These are phyloP conservation scores for Triops longicaudatus DNA, from an alignment of 1,140 invertebrate species.

Conservation along the genomic window DNA sequence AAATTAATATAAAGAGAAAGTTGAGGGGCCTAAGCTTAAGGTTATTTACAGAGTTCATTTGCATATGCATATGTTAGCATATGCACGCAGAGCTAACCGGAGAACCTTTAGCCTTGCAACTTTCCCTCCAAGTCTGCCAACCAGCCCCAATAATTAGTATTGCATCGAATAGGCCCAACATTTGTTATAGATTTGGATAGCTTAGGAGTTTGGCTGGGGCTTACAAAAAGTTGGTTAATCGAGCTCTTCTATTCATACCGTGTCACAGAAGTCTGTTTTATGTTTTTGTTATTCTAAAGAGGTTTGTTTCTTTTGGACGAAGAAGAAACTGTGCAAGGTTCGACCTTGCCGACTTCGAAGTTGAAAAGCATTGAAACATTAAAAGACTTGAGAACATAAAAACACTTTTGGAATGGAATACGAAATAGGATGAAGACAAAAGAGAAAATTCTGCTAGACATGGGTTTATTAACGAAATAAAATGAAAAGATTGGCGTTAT, in stretches of 20 bases:
- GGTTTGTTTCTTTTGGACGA: not conserved
- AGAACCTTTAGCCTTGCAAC: not conserved
- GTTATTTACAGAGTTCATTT: not conserved
- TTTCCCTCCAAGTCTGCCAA: not conserved
- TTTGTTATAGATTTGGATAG: not conserved
- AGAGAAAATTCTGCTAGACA: no score
- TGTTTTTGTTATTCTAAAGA: not conserved
- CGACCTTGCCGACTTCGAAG: not conserved
- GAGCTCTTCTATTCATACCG: not conserved
- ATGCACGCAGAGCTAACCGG: not conserved
- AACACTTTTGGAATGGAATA: no score
- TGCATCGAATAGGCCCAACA: not conserved
- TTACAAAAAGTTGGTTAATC: not conserved
- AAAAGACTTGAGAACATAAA: no score
- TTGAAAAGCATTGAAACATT: not conserved
- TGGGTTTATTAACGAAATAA: no score
- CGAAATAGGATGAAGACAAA: no score
- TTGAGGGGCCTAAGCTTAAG: not conserved
- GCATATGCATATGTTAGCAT: not conserved
- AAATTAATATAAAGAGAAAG: constrained; percentile 11
- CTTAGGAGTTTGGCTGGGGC: not conserved
- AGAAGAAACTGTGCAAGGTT: not conserved
- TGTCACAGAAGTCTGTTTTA: not conserved
- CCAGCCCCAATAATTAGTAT: not conserved
- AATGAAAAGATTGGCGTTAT: no score